Evolutionary conservation across 2,888 invertebrate genomes (phyloP).

Genomic region (Sceliomorpha sp.): DNA sequence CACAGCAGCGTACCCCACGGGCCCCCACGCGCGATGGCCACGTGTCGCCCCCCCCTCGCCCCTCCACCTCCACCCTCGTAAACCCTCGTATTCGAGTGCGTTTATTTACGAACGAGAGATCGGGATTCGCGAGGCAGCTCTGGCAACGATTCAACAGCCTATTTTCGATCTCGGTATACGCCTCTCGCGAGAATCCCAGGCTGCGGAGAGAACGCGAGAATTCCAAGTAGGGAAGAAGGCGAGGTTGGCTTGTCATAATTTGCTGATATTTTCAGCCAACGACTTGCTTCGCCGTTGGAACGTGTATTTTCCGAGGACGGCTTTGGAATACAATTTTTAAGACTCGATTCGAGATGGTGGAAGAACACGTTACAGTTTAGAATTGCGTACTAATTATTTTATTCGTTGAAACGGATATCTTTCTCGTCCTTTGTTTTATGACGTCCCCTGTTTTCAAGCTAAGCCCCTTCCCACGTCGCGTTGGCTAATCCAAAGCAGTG

Average conservation of each 20-base stretch:
- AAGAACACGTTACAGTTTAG: no score
- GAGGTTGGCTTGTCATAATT: constrained; percentile 33
- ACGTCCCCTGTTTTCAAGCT: no score
- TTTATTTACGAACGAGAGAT: constrained; percentile 49
- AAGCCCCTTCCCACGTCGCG: no score
- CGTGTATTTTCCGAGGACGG: no score
- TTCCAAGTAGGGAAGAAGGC: constrained; percentile 26
- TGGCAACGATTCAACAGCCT: constrained; percentile 46
- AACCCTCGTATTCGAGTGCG: constrained; percentile 28
- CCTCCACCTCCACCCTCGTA: no score
- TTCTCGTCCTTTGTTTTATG: no score
- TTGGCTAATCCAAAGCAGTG: no score
- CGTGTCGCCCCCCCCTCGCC: constrained; percentile 3
- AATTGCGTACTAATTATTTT: no score
- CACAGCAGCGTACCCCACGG: neutral
- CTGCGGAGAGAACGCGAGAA: constrained; percentile 24
- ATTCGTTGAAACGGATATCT: no score
- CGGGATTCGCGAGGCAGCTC: constrained; percentile 36
- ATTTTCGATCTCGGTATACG: constrained; percentile 35
- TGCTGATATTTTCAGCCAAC: constrained; percentile 23
- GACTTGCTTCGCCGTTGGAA: no score
- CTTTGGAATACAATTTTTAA: no score
- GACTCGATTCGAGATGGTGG: no score
- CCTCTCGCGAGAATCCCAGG: constrained; percentile 10
- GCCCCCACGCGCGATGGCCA: neutral